A percentile compares a stretch with the other conserved stretches of the same genome.
Evolutionary conservation across 2,113 vertebrate species (phyloP).

Genomic region (Anser brachyrhynchus): DNA sequence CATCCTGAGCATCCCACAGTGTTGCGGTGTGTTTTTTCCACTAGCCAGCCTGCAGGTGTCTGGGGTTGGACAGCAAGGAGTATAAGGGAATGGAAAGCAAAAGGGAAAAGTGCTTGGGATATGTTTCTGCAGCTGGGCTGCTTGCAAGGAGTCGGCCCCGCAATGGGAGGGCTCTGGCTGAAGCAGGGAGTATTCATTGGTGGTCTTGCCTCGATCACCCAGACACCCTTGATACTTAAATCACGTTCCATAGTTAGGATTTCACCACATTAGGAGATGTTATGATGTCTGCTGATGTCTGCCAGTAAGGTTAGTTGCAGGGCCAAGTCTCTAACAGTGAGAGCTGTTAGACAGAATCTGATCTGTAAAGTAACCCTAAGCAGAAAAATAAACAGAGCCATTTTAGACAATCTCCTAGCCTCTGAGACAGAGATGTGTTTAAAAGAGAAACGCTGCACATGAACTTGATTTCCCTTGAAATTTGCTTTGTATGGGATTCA

Average conservation of each 20-base stretch:
- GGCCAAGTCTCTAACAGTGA: neutral
- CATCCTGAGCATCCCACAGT: neutral
- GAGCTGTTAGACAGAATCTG: neutral
- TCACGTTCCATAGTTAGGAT: neutral
- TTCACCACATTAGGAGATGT: neutral
- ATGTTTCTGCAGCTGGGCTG: neutral
- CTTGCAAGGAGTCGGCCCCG: neutral
- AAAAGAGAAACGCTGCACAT: neutral
- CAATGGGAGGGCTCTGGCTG: neutral
- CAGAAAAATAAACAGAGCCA: neutral
- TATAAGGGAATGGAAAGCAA: neutral
- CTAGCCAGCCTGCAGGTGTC: slow-evolving; percentile 22
- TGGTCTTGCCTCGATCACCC: slow-evolving; percentile 16
- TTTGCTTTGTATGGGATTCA: neutral
- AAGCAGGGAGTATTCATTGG: neutral
- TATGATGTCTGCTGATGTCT: neutral
- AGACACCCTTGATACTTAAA: neutral
- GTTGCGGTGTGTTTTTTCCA: slow-evolving; percentile 19
- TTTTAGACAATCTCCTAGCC: neutral
- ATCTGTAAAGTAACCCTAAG: neutral
- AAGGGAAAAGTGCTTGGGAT: neutral
- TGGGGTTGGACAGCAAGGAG: neutral
- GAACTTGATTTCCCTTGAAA: neutral
- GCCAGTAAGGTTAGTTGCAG: neutral
- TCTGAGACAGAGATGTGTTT: neutral